Percentiles rank a stretch among this genome's conserved stretches.
These are phyloP conservation scores for Calameuta pallipes DNA, from an alignment of 2,888 invertebrate genomes.

Conservation along the genomic window DNA sequence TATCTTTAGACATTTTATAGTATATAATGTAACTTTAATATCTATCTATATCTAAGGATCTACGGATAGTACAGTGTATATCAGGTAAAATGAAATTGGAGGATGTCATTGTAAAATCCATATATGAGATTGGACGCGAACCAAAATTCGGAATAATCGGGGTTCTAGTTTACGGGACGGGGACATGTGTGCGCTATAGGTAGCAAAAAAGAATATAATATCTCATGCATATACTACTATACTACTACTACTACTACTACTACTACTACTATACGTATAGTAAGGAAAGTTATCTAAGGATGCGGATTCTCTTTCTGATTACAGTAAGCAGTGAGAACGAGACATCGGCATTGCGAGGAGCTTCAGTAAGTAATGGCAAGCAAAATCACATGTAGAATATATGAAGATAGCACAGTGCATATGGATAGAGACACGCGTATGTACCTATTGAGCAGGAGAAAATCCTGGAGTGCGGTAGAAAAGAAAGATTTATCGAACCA, in stretches of 20 bases:
- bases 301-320: constrained; percentile 28
- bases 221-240: background rate
- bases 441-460: background rate
- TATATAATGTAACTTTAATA: background rate
- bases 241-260: background rate
- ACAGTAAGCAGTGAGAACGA: constrained; percentile 31
- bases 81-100: background rate
- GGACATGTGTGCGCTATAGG: background rate
- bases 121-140: background rate
- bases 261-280: background rate
- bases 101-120: background rate
- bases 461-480: background rate
- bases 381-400: background rate
- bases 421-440: background rate
- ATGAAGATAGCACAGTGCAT: background rate
- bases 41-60: background rate
- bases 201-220: background rate
- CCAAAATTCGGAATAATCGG: background rate
- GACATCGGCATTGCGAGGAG: constrained; percentile 20
- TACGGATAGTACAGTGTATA: background rate
- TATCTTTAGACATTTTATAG: too few relatives aligned
- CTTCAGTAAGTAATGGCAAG: constrained; percentile 25
- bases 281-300: background rate
- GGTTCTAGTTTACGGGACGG: background rate
- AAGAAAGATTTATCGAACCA: background rate